A percentile compares a stretch with the other conserved stretches of the same genome.
phyloP scores from a whole-genome alignment of 2,888 invertebrate genomes.

The Lathronympha strigana region DNA sequence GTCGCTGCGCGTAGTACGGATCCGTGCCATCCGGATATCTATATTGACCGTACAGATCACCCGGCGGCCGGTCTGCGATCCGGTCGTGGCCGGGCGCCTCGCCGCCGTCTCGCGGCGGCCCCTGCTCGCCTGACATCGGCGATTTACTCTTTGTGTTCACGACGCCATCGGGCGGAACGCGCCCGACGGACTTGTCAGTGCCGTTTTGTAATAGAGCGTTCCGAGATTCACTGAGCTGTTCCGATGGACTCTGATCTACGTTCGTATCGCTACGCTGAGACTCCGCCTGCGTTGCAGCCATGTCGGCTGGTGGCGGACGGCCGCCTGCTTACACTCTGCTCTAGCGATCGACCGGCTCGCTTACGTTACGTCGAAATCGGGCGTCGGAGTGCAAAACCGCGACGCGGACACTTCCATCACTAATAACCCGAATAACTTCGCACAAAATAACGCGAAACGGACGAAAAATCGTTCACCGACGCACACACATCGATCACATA shows the following conservation, averaged over 20 bases:
- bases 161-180: constrained; percentile 87
- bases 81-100: constrained; percentile 84
- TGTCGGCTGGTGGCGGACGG: constrained; percentile 86
- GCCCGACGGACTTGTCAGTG: constrained; percentile 88
- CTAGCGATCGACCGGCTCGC: constrained; percentile 82
- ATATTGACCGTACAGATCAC: constrained; percentile 81
- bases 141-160: constrained; percentile 87
- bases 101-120: constrained; percentile 89
- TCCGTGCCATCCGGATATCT: constrained; percentile 85
- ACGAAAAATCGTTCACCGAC: constrained; percentile 87
- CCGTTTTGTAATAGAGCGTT: constrained; percentile 89
- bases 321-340: constrained; percentile 85
- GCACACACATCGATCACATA: constrained; percentile 90
- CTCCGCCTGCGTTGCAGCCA: constrained; percentile 94
- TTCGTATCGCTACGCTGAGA: constrained; percentile 91
- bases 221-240: constrained; percentile 87
- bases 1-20: constrained; percentile 83
- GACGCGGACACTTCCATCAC: constrained; percentile 84
- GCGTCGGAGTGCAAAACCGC: constrained; percentile 82
- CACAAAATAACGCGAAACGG: constrained; percentile 79
- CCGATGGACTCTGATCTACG: constrained; percentile 87
- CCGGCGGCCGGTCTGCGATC: constrained; percentile 73
- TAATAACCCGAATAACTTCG: constrained; percentile 73
- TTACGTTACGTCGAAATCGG: constrained; percentile 84
- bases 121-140: constrained; percentile 87